A percentile compares a stretch with the other conserved stretches of the same genome.
Conservation (phyloP, 2,888 invertebrate species). For the Neoascia interrupta region DNA sequence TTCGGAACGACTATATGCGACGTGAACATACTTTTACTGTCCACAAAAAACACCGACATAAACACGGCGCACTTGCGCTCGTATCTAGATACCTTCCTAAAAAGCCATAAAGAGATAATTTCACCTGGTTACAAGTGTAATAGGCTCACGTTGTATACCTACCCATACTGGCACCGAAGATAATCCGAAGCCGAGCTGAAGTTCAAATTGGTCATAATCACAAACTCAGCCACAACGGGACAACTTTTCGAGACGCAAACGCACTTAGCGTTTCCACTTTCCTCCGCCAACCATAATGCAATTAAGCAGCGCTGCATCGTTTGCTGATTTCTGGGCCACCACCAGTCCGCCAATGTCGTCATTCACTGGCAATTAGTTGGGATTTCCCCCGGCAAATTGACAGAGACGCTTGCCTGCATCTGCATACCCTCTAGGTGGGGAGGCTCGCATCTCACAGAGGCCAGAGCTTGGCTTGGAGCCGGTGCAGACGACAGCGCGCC, state of each 20-base stretch:
- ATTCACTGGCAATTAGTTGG: conserved; percentile 53
- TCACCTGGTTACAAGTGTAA: conserved; percentile 53
- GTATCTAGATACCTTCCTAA: conserved; percentile 54
- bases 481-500: conserved; percentile 56
- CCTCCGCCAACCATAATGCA: conserved; percentile 44
- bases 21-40: conserved; percentile 48
- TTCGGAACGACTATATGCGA: conserved; percentile 18
- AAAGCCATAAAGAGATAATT: conserved; percentile 61
- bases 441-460: background rate
- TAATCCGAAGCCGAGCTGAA: conserved; percentile 22
- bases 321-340: conserved; percentile 52
- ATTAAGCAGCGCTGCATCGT: conserved; percentile 30
- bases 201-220: too few species aligned
- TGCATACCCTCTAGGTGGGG: conserved; percentile 4
- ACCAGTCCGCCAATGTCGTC: conserved; percentile 6
- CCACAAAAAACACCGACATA: conserved; percentile 2
- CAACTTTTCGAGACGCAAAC: conserved; percentile 8
- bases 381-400: conserved; percentile 38
- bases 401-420: conserved; percentile 40
- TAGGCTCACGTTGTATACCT: conserved; percentile 23
- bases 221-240: too few species aligned
- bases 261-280: conserved; percentile 55
- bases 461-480: conserved; percentile 9
- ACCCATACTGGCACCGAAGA: conserved; percentile 4
- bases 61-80: conserved; percentile 46